Base-by-base conservation (phyloP, 2,888 invertebrate genomes). In the Dermolepida albohirtum region DNA sequence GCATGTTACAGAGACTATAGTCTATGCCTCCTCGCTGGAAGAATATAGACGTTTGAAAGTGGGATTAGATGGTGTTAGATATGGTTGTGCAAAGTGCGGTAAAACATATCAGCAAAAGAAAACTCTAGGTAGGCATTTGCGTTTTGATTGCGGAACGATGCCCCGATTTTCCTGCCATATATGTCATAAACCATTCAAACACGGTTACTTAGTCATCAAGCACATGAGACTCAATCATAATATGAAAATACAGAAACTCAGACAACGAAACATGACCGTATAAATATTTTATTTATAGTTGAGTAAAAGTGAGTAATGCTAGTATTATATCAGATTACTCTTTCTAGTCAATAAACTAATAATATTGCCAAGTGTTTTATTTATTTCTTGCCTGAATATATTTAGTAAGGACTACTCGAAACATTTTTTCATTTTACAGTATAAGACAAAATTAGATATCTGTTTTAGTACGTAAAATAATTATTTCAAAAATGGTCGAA, bases 61-160 rank as follows among this genome's bases (percentile, higher is more conserved):
- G 14, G 77, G 75, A 73, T 77, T 78, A 67, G 77, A 78, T 67
- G 74, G 74, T 14, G 78, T 80, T 17, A 76, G 81, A 59, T 82
- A 82, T 72, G 82, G 81, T 27, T 83, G 83, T 69, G 71, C 77
- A 17, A 78, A 77, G 66, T 83, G 83, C 75, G 74, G 76, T 51
- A 81, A 81, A 74, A 81, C 79, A 5, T 83, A 83, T 67, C 76
- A 80, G 43, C 81, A 81, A 73, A 81, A 82, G 79, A 81, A 82
- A 74, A 82, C 81, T 2, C 73, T 82, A 44, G 82, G 82, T 1
- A 77, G 85, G 39, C 86, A 86, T 75, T 78, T 82, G 65, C 80
- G 84, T 49, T 83, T 84, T 72, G 86, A 86, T 75, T 86, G 86
- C 72, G 85, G 85, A 0, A 80, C 80, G 67, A 78, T 74, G 62